Conservation (phyloP, 2,113 vertebrate species). For the Chunga burmeisteri region DNA sequence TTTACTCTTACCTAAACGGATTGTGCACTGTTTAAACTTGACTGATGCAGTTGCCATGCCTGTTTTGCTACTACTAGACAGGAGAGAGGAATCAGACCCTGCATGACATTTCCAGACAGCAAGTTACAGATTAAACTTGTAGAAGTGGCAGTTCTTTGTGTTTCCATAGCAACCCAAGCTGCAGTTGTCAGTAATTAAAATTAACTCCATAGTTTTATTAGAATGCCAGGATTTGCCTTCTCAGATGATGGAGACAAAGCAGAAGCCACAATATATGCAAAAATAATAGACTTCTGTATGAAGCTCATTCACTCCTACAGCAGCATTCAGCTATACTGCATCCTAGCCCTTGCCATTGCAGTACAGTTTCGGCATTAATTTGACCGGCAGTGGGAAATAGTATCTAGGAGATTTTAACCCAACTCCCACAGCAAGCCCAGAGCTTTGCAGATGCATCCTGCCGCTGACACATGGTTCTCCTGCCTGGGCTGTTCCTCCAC, state of each 20-base stretch:
- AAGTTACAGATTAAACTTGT: constrained; percentile 6
- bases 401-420: neutral
- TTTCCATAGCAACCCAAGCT: constrained; percentile 72
- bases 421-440: neutral
- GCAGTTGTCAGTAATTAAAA: constrained; percentile 64
- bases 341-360: neutral
- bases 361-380: neutral
- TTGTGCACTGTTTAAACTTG: neutral
- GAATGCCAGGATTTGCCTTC: constrained; percentile 21
- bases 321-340: neutral
- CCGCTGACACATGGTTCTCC: neutral
- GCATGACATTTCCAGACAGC: constrained; percentile 35
- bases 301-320: neutral
- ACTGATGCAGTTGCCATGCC: neutral
- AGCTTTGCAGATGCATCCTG: neutral
- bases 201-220: constrained; percentile 55
- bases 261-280: neutral
- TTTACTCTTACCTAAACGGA: neutral
- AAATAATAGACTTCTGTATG: neutral
- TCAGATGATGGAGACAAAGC: neutral
- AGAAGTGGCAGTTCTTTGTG: constrained; percentile 14
- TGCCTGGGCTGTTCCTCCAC: neutral
- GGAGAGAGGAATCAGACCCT: neutral
- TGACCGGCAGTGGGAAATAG: neutral
- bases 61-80: neutral